Percentiles rank a stretch among this genome's conserved stretches.
phyloP scores from a whole-genome alignment of 2,888 invertebrate genomes.

The Lottia scabra region DNA sequence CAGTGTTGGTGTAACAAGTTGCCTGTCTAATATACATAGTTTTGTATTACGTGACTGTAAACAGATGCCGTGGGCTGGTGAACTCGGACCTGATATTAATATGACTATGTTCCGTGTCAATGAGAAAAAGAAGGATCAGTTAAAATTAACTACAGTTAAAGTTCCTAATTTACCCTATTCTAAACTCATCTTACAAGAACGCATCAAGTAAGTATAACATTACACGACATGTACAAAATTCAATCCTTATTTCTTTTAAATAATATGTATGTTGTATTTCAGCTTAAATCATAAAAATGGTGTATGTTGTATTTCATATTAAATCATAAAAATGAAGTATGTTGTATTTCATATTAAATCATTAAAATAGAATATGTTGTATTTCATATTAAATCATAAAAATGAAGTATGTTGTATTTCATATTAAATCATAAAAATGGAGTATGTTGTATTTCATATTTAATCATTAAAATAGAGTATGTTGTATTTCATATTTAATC shows the following conservation, averaged over 20 bases:
- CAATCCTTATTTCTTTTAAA: no score
- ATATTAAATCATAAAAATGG: neutral
- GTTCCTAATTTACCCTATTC: conserved; percentile 67
- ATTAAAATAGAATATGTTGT: no score
- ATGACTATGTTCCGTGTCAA: conserved; percentile 57
- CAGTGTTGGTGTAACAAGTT: conserved; percentile 62
- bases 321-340: no score
- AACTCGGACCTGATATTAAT: conserved; percentile 55
- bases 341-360: no score
- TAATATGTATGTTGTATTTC: no score
- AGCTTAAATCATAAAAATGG: no score
- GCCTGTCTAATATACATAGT: conserved; percentile 68
- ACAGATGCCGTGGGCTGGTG: conserved; percentile 68
- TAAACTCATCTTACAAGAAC: conserved; percentile 64
- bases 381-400: neutral
- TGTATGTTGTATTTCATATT: no score
- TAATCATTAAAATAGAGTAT: neutral
- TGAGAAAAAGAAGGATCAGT: conserved; percentile 65
- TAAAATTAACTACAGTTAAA: conserved; percentile 49
- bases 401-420: neutral
- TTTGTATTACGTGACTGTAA: conserved; percentile 65
- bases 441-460: neutral
- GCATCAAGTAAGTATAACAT: conserved; percentile 59
- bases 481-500: conserved; percentile 46
- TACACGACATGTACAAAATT: no score